Percentiles rank a stretch among this genome's conserved stretches.
Evolutionary conservation across 2,797 vertebrate genomes (phyloP).

Genomic region (Anguilla megastoma): DNA sequence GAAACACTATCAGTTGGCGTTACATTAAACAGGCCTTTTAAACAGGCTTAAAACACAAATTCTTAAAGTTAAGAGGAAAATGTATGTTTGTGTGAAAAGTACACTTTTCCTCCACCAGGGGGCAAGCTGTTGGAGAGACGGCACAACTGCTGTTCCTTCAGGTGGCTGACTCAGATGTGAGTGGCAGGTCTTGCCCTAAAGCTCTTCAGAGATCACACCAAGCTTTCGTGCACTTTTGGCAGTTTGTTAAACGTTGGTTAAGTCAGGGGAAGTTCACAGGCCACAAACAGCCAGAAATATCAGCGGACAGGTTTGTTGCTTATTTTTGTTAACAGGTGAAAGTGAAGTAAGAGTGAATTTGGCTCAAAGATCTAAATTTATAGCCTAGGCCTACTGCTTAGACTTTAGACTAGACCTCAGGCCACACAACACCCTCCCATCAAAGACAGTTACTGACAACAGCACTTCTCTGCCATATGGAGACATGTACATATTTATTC

Average conservation of each 20-base stretch:
- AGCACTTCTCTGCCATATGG: not conserved
- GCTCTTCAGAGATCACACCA: not conserved
- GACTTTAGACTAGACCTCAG: not conserved
- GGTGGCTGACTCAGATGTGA: not conserved
- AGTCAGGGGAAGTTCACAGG: not conserved
- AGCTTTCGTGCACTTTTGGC: not conserved
- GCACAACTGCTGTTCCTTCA: not conserved
- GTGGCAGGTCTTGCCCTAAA: not conserved
- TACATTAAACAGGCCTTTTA: no score
- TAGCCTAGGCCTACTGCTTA: not conserved
- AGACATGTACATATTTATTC: not conserved
- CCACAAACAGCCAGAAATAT: constrained; percentile 1
- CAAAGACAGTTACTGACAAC: not conserved
- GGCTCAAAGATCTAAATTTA: not conserved
- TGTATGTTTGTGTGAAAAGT: not conserved
- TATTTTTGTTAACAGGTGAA: not conserved
- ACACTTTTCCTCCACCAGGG: not conserved
- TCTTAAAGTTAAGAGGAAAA: no score
- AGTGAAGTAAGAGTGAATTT: not conserved
- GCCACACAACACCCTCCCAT: not conserved
- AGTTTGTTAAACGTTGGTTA: not conserved
- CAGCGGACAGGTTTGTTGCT: not conserved
- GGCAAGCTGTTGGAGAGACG: not conserved
- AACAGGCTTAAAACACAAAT: no score
- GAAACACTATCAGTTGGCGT: no score